Evolutionary conservation across 2,113 vertebrate genomes (phyloP), one percentile per base, ranked within the genome.

Genomic region (Plestiodon gilberti): DNA sequence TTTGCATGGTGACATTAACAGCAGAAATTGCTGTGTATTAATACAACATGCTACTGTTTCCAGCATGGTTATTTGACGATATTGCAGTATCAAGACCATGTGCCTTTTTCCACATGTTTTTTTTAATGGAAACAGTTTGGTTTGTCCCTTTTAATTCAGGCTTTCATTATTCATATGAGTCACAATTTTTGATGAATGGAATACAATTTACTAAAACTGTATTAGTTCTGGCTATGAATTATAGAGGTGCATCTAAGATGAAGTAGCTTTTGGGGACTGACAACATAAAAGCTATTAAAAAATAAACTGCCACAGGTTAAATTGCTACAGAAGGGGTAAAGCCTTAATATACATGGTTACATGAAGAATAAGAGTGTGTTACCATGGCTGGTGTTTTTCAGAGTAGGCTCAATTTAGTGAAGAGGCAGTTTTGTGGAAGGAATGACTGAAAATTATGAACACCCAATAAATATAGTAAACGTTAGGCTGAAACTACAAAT

Each of bases 181-280:
- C 82, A 79, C 23, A 33, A 22, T 76, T 17, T 87, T 85, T 90
- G 84, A 88, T 78, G 78, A 80, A 86, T 88, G 70, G 78, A 91
- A 89, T 93, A 90, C 70, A 93, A 77, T 90, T 91, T 87, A 59
- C 69, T 90, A 35, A 90, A 83, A 85, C 89, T 90, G 87, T 93
- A 17, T 93, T 91, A 87, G 64, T 78, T 87, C 85, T 87, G 55
- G 76, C 10, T 90, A 61, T 90, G 91, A 90, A 87, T 90, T 86
- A 77, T 71, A 83, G 81, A 90, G 88, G 90, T 59, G 61, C 33
- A 77, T 81, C 89, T 81, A 75, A 62, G 33, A 64, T 85, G 84
- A 86, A 91, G 82, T 86, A 90, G 57, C 40, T 87, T 81, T 30
- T 22, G 40, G 67, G 83, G 77, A 65, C 11, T 81, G 61, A 71